Evolutionary conservation across 2,797 vertebrate genomes (phyloP), one percentile per base, ranked within the genome.

Genomic region (Mycteria americana): DNA sequence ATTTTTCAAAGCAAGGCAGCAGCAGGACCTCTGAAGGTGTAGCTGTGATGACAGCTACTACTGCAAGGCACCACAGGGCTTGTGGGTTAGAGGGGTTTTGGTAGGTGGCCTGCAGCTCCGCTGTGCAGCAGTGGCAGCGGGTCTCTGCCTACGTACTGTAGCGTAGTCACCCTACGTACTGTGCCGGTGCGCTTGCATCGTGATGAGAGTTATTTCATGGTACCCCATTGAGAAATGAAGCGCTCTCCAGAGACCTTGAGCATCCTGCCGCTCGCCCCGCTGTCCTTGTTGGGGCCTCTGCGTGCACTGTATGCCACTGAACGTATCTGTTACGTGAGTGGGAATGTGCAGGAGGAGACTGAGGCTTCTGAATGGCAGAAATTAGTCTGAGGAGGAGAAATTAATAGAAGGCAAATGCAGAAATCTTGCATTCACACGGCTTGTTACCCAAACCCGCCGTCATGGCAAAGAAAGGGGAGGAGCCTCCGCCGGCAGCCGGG

Each of bases 271-370:
- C 17, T 65, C 13, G 5, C 21, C 65, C 41, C 6, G 1, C 43
- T 51, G 48, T 48, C 68, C 31, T 33, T 25, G 14, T 17, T 8
- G 31, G n/a, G 31, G 30, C 35, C 51, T 56, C 30, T 2, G 1
- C 0, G 0, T 73, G 64, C 25, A 4, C 48, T 17, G 4, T 1
- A 2, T 75, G 45, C 31, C 43, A 4, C 70, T 57, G 50, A 57
- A 33, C 43, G 7, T 30, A 8, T 51, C 24, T 41, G 4, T n/a
- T 59, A 1, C 0, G 0, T 31, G 78, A 63, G 33, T 10, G 33
- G 15, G 63, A 53, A 59, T 8, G n/a, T 23, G 63, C 35, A 48
- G 70, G 78, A 75, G 56, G 72, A 89, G 83, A 19, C 56, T 18
- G 31, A 51, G 86, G 41, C 62, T 77, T 85, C 18, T 53, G 79